These are phyloP conservation scores for Sesamia nonagrioides DNA, from an alignment of 1,140 invertebrate genomes.

Conservation along the genomic window DNA sequence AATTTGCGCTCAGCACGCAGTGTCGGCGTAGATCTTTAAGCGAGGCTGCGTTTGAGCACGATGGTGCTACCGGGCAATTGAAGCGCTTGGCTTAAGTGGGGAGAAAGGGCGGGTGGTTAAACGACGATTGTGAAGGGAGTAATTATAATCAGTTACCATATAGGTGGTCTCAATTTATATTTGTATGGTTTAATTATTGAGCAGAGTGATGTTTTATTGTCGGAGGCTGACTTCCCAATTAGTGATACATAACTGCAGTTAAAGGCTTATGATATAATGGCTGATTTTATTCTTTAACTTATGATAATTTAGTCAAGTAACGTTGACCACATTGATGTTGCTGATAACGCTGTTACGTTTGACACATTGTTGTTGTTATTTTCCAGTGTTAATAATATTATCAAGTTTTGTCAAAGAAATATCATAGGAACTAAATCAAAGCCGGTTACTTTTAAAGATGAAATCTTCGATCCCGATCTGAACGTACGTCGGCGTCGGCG, in stretches of 20 bases:
- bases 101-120: slow-evolving; percentile 13
- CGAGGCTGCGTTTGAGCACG: slow-evolving; percentile 35
- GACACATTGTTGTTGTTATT: too few species aligned
- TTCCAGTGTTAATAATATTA: slow-evolving; percentile 4
- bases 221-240: neutral
- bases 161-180: slow-evolving; percentile 7
- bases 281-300: neutral
- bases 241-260: neutral
- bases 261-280: neutral
- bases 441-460: slow-evolving; percentile 15
- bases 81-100: neutral
- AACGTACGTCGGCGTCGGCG: neutral
- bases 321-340: neutral
- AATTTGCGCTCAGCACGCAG: slow-evolving; percentile 46
- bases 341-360: neutral
- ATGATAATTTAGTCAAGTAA: neutral
- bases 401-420: slow-evolving; percentile 1
- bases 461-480: slow-evolving; percentile 30
- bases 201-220: neutral
- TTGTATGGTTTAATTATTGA: neutral
- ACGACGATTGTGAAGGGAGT: slow-evolving; percentile 29
- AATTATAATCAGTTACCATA: slow-evolving; percentile 7
- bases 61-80: slow-evolving; percentile 37
- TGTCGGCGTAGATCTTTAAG: slow-evolving; percentile 32
- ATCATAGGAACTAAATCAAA: slow-evolving; percentile 26